phyloP scores from a whole-genome alignment of 2,888 invertebrate genomes.

The Lissocephala sabroskyi region DNA sequence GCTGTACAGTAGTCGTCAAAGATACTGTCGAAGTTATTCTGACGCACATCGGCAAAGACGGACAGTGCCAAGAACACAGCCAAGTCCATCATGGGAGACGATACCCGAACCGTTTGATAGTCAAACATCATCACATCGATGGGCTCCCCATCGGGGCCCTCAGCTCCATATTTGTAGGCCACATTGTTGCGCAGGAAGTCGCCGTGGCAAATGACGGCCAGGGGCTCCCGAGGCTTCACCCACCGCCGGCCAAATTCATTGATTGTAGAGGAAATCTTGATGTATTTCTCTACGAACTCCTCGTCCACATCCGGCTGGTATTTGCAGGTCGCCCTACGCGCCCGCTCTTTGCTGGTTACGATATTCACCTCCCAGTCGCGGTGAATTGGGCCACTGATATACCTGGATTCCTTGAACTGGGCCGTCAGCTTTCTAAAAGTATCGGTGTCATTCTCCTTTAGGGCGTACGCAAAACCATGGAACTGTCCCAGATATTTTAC shows the following conservation, averaged over 20 bases:
- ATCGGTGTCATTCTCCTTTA: slow-evolving; percentile 46
- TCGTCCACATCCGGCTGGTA: slow-evolving; percentile 50
- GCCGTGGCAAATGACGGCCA: slow-evolving; percentile 68
- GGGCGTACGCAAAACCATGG: slow-evolving; percentile 67
- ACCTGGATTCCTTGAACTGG: slow-evolving; percentile 60
- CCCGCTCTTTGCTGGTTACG: slow-evolving; percentile 29
- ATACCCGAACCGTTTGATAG: slow-evolving; percentile 68
- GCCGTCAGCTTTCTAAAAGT: slow-evolving; percentile 45
- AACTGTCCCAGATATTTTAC: slow-evolving; percentile 63
- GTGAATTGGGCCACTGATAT: slow-evolving; percentile 23
- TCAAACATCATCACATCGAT: slow-evolving; percentile 70
- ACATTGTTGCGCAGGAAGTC: slow-evolving; percentile 71
- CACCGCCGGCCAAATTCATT: slow-evolving; percentile 45
- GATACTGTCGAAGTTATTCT: slow-evolving; percentile 54
- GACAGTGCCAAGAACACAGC: slow-evolving; percentile 61
- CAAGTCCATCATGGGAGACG: slow-evolving; percentile 71
- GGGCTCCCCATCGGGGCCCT: slow-evolving; percentile 33
- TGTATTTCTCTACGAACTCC: slow-evolving; percentile 47
- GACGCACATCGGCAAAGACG: slow-evolving; percentile 54
- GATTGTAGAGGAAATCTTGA: no score
- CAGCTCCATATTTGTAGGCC: slow-evolving; percentile 63
- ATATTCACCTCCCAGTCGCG: slow-evolving; percentile 32
- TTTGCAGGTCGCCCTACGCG: slow-evolving; percentile 23
- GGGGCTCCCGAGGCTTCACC: slow-evolving; percentile 63
- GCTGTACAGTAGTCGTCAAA: slow-evolving; percentile 61